Conservation (phyloP, 2,113 vertebrate genomes). For the Ictalurus punctatus region DNA sequence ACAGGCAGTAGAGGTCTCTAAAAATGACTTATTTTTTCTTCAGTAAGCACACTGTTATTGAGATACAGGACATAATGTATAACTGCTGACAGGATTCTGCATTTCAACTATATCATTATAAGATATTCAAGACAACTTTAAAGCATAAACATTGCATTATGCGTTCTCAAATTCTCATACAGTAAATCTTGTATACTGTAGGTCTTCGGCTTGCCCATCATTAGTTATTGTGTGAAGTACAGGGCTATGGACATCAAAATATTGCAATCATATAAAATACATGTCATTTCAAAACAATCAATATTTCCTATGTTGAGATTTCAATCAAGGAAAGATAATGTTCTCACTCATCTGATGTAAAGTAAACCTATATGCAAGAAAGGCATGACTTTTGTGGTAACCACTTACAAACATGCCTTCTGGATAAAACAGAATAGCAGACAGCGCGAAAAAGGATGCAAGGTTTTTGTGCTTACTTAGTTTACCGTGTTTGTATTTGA, state of each 20-base stretch:
- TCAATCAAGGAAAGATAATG: neutral
- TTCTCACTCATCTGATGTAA: neutral
- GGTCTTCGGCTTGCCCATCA: neutral
- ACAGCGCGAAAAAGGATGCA: conserved; percentile 21
- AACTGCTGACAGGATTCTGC: neutral
- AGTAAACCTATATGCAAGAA: conserved; percentile 16
- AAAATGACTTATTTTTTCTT: neutral
- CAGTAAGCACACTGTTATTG: neutral
- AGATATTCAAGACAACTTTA: neutral
- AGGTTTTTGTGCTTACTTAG: neutral
- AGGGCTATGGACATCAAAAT: neutral
- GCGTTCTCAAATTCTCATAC: neutral
- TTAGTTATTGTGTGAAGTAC: neutral
- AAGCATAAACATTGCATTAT: neutral
- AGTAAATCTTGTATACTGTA: neutral
- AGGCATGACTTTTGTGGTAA: neutral
- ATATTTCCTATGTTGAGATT: neutral
- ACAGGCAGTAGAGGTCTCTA: neutral
- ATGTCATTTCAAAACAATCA: neutral
- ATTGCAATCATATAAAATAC: neutral
- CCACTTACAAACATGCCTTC: neutral
- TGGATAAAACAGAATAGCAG: conserved; percentile 31
- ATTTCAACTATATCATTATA: neutral
- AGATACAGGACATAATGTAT: neutral
- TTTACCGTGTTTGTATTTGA: neutral